These are phyloP conservation scores for Drosophila bifasciata DNA, from an alignment of 1,140 invertebrate species.

Conservation along the genomic window DNA sequence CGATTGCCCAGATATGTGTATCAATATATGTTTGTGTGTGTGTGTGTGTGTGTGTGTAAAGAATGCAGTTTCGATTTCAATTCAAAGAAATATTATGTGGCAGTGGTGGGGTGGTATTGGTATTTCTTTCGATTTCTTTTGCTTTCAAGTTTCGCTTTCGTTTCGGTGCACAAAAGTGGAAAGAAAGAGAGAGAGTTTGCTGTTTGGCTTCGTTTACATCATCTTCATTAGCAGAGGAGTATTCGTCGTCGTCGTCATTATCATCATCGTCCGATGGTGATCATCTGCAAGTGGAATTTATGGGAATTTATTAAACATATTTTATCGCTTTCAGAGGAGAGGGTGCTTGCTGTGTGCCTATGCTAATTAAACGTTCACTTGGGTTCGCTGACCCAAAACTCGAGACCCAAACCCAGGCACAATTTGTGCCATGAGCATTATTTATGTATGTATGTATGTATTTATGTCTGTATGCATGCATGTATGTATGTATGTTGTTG, in stretches of 20 bases:
- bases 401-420: conserved; percentile 24
- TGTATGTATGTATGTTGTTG: conserved; percentile 15
- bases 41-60: conserved; percentile 29
- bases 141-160: conserved; percentile 49
- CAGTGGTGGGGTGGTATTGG: conserved; percentile 28
- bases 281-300: conserved; percentile 52
- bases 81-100: conserved; percentile 34
- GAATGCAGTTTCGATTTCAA: conserved; percentile 53
- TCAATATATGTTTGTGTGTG: conserved; percentile 1
- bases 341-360: conserved; percentile 37
- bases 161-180: conserved; percentile 27
- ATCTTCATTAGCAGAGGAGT: conserved; percentile 53
- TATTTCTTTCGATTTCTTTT: conserved; percentile 32
- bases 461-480: no score
- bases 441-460: conserved; percentile 2
- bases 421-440: conserved; percentile 39
- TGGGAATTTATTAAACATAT: conserved; percentile 50
- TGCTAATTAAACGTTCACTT: conserved; percentile 63
- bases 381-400: conserved; percentile 63
- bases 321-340: conserved; percentile 21
- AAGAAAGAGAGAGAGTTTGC: conserved; percentile 27
- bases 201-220: conserved; percentile 61
- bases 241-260: conserved; percentile 8
- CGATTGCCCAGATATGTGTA: conserved; percentile 30
- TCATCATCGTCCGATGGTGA: conserved; percentile 6